Conservation (phyloP, 2,113 vertebrate species). For the Arothron firmamentum region DNA sequence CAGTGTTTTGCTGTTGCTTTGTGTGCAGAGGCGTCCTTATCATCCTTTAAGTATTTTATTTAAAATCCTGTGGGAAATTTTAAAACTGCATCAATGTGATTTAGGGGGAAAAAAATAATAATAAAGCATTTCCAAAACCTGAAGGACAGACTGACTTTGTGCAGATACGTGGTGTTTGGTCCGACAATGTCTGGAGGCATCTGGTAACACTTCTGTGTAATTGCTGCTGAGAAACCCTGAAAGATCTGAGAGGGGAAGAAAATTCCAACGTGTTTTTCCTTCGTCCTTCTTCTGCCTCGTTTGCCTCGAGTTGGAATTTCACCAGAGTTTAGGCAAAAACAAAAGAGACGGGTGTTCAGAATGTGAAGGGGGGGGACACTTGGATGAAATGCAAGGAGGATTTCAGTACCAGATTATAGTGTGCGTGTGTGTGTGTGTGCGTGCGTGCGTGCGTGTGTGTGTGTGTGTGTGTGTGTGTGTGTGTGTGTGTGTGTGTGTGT, state of each 20-base stretch:
- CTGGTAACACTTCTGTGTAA: slow-evolving; percentile 72
- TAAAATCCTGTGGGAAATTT: slow-evolving; percentile 11
- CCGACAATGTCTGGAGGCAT: slow-evolving; percentile 59
- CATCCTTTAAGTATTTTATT: slow-evolving; percentile 4
- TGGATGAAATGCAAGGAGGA: slow-evolving; percentile 40
- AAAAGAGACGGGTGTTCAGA: slow-evolving; percentile 55
- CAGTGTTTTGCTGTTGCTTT: slow-evolving; percentile 5
- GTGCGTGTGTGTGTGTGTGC: slow-evolving; percentile 6
- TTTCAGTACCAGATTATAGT: slow-evolving; percentile 24
- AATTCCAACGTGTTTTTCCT: slow-evolving; percentile 69
- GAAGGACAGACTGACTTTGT: slow-evolving; percentile 51
- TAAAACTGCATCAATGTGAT: slow-evolving; percentile 9
- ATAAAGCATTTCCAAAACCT: slow-evolving; percentile 9
- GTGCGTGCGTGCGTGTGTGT: too few species aligned
- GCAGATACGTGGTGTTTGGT: slow-evolving; percentile 51
- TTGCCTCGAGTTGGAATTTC: slow-evolving; percentile 56
- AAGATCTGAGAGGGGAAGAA: slow-evolving; percentile 69
- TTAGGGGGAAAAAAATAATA: not conserved
- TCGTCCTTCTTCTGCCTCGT: slow-evolving; percentile 51
- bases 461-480: too few species aligned
- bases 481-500: slow-evolving; percentile 5
- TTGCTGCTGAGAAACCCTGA: slow-evolving; percentile 71
- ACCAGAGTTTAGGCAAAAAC: slow-evolving; percentile 54
- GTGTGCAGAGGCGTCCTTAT: not conserved
- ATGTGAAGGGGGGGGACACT: slow-evolving; percentile 4